Base-by-base conservation (phyloP, 1,140 invertebrate genomes). In the Lerema accius region DNA sequence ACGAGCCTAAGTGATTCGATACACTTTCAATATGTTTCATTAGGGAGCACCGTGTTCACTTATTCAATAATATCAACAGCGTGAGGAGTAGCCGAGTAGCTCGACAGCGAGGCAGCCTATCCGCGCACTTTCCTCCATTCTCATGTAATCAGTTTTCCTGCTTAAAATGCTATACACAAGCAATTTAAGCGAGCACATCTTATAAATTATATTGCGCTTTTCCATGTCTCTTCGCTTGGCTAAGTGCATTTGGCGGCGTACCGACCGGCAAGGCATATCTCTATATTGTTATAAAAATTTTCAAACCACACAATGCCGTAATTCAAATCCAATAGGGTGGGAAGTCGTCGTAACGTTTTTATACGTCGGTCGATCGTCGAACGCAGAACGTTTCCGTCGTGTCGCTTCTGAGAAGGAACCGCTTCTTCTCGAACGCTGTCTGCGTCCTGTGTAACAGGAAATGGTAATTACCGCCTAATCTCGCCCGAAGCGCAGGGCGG, bases 401-500 rank as follows among this genome's bases (percentile, higher is more conserved):
- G 59, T 51, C 73, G 61, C 58, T 71, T 55, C 75, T 76, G 75
- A 63, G 73, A 76, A 75, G 78, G 74, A 76, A 71, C 71, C 71
- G 69, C 74, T 78, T 68, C 77, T 74, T 77, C 76, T 78, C 73
- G 76, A 76, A 76, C 81, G 81, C 75, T 81, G 85, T 86, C 85
- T 86, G 73, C 84, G 76, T 87, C 86, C 78, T 89, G 84, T 86
- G 84, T 78, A 74, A 81, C 84, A 81, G 92, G 91, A 92, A 91
- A 92, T 92, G 86, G 87, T 91, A 92, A 92, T 92, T 92, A 92
- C 90, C 89, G 91, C 89, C 90, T 91, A 92, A 92, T 92, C 91
- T 92, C 86, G 90, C 80, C 84, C 71, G 77, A 78, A 84, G 83
- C 85, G 83, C 73, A 80, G 80, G 77, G 80, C 78, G 80, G 80